Evolutionary conservation across 2,888 invertebrate genomes (phyloP).

Genomic region (Drosophila neonasuta): DNA sequence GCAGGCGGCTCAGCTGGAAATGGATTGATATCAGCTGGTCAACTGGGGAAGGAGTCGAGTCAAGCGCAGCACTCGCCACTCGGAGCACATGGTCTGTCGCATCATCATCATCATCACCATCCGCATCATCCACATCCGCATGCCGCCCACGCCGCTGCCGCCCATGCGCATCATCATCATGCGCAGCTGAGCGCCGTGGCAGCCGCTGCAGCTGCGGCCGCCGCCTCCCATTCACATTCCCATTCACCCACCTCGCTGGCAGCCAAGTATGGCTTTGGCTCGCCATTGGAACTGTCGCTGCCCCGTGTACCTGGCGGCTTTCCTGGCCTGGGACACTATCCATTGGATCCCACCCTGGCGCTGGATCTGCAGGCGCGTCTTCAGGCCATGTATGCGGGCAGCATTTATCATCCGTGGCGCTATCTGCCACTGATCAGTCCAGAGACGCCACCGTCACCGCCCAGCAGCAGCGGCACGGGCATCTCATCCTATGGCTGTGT

Average conservation of each 20-base stretch:
- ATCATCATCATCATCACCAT: conserved; percentile 63
- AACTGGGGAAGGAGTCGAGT: conserved; percentile 51
- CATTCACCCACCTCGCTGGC: conserved; percentile 60
- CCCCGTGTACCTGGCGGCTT: conserved; percentile 77
- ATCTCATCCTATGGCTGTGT: conserved; percentile 80
- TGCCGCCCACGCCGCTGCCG: conserved; percentile 43
- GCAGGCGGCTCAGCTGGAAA: conserved; percentile 17
- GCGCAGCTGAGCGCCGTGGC: conserved; percentile 68
- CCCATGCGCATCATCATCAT: conserved; percentile 65
- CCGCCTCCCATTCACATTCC: conserved; percentile 51
- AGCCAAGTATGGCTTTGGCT: conserved; percentile 81
- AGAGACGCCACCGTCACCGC: conserved; percentile 82
- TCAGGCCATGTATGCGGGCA: conserved; percentile 82
- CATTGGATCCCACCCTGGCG: conserved; percentile 81
- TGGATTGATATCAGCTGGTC: conserved; percentile 29
- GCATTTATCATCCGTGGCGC: conserved; percentile 82
- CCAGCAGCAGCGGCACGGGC: conserved; percentile 80
- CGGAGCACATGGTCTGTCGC: conserved; percentile 33
- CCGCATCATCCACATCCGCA: conserved; percentile 56
- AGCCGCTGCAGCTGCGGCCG: conserved; percentile 54
- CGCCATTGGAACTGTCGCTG: conserved; percentile 80
- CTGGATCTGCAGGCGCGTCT: conserved; percentile 82
- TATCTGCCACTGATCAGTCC: conserved; percentile 81
- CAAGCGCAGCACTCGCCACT: conserved; percentile 61
- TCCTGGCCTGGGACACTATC: conserved; percentile 79